Conservation (phyloP, 2,113 vertebrate genomes). For the Chloebia gouldiae region DNA sequence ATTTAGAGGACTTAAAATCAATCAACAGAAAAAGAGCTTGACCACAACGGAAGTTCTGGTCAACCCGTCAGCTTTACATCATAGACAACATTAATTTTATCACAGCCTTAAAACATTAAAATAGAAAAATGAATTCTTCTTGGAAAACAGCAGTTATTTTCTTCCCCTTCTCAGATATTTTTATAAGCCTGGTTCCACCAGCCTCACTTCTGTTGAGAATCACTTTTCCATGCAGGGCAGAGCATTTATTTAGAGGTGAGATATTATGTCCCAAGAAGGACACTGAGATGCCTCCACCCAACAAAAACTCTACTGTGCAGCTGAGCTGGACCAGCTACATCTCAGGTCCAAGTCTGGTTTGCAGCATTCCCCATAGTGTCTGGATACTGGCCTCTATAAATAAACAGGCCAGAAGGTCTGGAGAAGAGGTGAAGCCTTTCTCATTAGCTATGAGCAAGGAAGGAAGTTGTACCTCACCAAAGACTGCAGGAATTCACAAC, state of each 20-base stretch:
- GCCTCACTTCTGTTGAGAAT: constrained; percentile 51
- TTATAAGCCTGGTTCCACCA: constrained; percentile 56
- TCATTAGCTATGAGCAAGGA: constrained; percentile 43
- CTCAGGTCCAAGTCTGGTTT: constrained; percentile 37
- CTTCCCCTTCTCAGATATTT: constrained; percentile 62
- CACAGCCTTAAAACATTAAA: constrained; percentile 64
- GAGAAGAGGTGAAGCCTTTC: constrained; percentile 42
- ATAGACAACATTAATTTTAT: constrained; percentile 69
- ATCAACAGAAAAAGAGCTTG: constrained; percentile 45
- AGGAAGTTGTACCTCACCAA: constrained; percentile 41
- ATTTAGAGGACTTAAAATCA: constrained; percentile 57
- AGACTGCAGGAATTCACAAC: not conserved
- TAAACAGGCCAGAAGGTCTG: constrained; percentile 39
- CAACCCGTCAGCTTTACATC: constrained; percentile 40
- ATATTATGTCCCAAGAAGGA: constrained; percentile 44
- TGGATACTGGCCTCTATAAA: constrained; percentile 46
- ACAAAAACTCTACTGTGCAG: constrained; percentile 52
- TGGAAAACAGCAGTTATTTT: constrained; percentile 66
- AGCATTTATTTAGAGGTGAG: constrained; percentile 59
- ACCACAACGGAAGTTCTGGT: constrained; percentile 61
- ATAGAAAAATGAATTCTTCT: constrained; percentile 67
- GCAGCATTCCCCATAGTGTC: constrained; percentile 40
- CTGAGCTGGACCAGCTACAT: constrained; percentile 22
- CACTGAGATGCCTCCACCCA: constrained; percentile 42
- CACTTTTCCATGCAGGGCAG: constrained; percentile 47